Evolutionary conservation across 2,888 invertebrate genomes (phyloP).

Genomic region (Lasioglossum pauxillum): DNA sequence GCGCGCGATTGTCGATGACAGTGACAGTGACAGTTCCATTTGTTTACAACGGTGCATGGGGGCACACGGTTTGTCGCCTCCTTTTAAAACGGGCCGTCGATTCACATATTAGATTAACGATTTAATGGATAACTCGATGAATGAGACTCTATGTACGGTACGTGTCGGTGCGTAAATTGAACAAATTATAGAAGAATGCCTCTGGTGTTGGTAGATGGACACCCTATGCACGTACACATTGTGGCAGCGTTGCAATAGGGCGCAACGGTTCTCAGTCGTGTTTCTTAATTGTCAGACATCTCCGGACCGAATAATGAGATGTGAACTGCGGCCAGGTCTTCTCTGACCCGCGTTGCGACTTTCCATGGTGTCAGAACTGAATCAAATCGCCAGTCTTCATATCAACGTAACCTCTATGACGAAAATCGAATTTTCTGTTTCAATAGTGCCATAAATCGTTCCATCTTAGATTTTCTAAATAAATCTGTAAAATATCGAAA

Average conservation of each 20-base stretch:
- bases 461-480: not conserved
- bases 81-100: slow-evolving; percentile 60
- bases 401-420: not conserved
- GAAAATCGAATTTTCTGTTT: not conserved
- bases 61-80: slow-evolving; percentile 38
- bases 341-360: not conserved
- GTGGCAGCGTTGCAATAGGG: slow-evolving; percentile 43
- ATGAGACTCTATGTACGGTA: slow-evolving; percentile 77
- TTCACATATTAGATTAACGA: slow-evolving; percentile 79
- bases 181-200: slow-evolving; percentile 83
- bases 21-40: slow-evolving; percentile 39
- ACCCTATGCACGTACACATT: slow-evolving; percentile 68
- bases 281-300: not conserved
- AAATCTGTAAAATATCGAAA: not conserved
- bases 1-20: not conserved
- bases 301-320: not conserved
- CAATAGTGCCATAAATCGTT: not conserved
- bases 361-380: not conserved
- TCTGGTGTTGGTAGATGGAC: slow-evolving; percentile 73
- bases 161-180: slow-evolving; percentile 82
- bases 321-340: not conserved
- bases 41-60: slow-evolving; percentile 49
- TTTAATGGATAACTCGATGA: slow-evolving; percentile 82
- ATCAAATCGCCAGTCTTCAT: not conserved
- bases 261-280: slow-evolving; percentile 52